phyloP scores from a whole-genome alignment of 2,113 vertebrate genomes.

The Halcyon malimbica region DNA sequence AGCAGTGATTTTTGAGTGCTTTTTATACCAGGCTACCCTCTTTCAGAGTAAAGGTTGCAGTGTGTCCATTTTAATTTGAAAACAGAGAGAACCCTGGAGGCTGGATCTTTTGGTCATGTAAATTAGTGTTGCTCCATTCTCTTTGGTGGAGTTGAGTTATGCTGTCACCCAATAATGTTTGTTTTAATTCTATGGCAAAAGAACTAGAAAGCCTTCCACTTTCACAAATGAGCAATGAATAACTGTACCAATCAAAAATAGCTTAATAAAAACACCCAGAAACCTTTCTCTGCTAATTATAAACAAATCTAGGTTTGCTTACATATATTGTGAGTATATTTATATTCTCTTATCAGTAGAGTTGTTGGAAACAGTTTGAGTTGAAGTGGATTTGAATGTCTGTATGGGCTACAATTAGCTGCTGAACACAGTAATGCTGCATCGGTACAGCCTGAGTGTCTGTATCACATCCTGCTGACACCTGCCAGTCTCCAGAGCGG shows the following conservation, averaged over 20 bases:
- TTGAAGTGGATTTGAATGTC: background rate
- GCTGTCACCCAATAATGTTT: background rate
- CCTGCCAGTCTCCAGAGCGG: background rate
- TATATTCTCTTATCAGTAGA: background rate
- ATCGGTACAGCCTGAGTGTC: background rate
- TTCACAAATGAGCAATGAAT: background rate
- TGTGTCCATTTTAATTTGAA: background rate
- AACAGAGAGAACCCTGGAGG: background rate
- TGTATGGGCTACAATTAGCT: background rate
- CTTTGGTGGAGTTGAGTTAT: background rate
- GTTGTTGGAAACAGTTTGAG: background rate
- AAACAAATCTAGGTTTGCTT: background rate
- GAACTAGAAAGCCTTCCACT: background rate
- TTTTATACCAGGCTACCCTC: background rate
- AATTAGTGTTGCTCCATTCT: background rate
- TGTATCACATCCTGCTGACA: background rate
- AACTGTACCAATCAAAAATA: background rate
- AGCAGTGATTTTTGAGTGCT: background rate
- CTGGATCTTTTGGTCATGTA: background rate
- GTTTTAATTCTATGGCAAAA: background rate
- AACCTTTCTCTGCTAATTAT: background rate
- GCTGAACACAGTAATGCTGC: rapidly evolving
- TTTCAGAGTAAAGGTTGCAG: background rate
- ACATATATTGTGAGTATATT: rapidly evolving
- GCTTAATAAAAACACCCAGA: background rate